These are phyloP conservation scores for Falco punctatus DNA, from an alignment of 2,113 vertebrate species.

Conservation along the genomic window DNA sequence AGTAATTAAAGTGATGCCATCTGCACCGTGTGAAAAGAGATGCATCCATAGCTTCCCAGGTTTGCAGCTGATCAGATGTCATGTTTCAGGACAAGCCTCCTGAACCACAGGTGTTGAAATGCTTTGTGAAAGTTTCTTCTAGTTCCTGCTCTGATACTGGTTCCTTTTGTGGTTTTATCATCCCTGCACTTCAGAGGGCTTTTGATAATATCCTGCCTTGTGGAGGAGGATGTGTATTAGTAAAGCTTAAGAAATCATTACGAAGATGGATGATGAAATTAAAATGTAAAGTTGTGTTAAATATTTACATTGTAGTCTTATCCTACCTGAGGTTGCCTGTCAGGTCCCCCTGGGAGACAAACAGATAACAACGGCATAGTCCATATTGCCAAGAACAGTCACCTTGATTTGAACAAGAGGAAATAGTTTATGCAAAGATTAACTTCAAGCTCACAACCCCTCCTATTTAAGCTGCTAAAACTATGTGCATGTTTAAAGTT, in stretches of 20 bases:
- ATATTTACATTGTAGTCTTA: neutral
- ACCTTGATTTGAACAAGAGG: neutral
- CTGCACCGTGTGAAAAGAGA: conserved; percentile 43
- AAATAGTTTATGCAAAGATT: neutral
- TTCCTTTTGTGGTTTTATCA: neutral
- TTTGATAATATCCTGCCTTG: neutral
- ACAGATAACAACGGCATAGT: neutral
- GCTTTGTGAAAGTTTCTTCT: neutral
- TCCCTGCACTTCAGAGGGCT: neutral
- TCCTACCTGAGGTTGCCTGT: neutral
- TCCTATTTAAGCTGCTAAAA: neutral
- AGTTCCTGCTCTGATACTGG: neutral
- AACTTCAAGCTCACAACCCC: neutral
- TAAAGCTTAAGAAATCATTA: neutral
- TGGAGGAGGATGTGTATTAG: neutral
- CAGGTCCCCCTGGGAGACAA: neutral
- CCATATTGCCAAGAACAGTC: neutral
- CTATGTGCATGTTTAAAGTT: neutral
- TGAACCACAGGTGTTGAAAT: neutral
- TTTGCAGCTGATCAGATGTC: conserved; percentile 20
- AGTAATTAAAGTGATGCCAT: conserved; percentile 60
- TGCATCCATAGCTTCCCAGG: conserved; percentile 35
- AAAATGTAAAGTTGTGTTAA: neutral
- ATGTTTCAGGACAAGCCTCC: neutral
- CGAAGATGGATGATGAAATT: neutral